Evolutionary conservation across 1,140 invertebrate species (phyloP).

Genomic region (Hypsibius dujardini): DNA sequence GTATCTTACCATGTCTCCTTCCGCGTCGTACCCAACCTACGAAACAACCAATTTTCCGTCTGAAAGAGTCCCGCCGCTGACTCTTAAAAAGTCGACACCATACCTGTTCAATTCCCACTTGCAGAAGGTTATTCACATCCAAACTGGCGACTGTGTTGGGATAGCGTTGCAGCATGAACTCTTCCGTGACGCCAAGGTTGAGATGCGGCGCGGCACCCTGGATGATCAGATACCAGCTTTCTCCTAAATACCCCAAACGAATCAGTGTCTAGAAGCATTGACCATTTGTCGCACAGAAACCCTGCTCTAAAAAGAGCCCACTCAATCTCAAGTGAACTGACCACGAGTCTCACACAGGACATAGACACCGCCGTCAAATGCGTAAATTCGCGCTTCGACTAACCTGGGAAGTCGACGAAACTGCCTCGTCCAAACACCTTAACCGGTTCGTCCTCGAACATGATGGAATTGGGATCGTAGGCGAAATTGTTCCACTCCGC

Average conservation of each 20-base stretch:
- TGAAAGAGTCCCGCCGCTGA: background rate
- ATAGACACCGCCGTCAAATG: too few relatives aligned
- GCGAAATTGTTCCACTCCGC: too few relatives aligned
- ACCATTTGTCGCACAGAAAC: background rate
- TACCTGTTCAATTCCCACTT: background rate
- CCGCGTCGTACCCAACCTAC: background rate
- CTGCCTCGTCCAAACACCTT: background rate
- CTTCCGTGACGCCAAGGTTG: background rate
- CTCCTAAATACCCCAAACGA: background rate
- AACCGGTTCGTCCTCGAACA: too few relatives aligned
- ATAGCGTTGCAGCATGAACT: background rate
- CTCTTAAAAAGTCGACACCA: background rate
- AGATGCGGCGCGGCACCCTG: background rate
- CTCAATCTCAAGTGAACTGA: background rate
- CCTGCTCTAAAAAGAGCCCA: background rate
- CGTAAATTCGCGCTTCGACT: background rate
- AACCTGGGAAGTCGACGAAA: background rate
- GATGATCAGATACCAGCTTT: background rate
- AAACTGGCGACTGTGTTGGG: background rate
- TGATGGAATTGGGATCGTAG: too few relatives aligned
- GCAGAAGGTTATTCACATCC: background rate
- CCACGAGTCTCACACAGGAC: too few relatives aligned
- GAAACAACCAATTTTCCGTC: background rate
- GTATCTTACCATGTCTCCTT: background rate
- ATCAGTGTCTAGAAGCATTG: background rate